Conservation (phyloP, 2,113 vertebrate genomes). For the Protomyctophum bolini region DNA sequence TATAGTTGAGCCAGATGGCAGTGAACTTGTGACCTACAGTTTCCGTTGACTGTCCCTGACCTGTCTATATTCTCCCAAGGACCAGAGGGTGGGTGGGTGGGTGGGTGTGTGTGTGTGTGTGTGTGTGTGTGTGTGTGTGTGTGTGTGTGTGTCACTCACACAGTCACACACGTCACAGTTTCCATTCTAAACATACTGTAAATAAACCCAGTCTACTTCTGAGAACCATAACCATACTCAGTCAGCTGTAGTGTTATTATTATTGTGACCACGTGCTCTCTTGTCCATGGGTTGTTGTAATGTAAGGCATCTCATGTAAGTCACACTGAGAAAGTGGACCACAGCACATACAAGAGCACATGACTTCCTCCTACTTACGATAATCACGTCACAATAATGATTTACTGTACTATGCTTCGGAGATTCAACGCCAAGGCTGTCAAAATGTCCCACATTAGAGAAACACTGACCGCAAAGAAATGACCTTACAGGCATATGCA, state of each 20-base stretch:
- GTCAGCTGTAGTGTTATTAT: conserved; percentile 6
- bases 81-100: conserved; percentile 4
- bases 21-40: conserved; percentile 22
- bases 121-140: too few relatives aligned
- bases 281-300: conserved; percentile 1
- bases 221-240: conserved; percentile 35
- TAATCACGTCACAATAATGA: too few relatives aligned
- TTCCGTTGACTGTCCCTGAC: conserved; percentile 17
- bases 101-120: too few relatives aligned
- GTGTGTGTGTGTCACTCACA: not conserved
- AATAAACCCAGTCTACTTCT: conserved; percentile 30
- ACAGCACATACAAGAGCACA: not conserved
- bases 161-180: conserved; percentile 43
- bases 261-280: conserved; percentile 27
- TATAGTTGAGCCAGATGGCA: not conserved
- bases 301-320: conserved; percentile 28
- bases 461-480: too few relatives aligned
- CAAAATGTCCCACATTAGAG: too few relatives aligned
- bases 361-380: not conserved
- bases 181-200: conserved; percentile 65
- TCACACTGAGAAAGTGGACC: not conserved
- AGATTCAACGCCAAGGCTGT: not conserved
- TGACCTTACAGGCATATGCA: too few relatives aligned
- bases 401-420: too few relatives aligned
- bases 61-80: conserved; percentile 47